Percentiles rank a stretch among this genome's conserved stretches.
phyloP scores from a whole-genome alignment of 2,888 invertebrate species.

The Ecliptopera silaceata region DNA sequence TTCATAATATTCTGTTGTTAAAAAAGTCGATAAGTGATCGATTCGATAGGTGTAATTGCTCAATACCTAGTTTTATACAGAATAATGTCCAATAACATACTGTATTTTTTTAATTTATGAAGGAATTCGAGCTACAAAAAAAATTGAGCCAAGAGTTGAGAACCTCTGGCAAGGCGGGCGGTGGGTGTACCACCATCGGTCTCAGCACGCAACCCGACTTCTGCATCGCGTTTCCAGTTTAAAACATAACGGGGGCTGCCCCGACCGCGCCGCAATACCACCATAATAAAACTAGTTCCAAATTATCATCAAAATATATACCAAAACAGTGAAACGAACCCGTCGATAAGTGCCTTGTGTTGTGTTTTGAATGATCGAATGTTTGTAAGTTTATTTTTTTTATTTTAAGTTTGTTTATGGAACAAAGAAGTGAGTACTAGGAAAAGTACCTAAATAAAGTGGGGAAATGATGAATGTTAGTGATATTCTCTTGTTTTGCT shows the following conservation, averaged over 20 bases:
- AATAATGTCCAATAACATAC: no score
- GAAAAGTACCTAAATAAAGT: no score
- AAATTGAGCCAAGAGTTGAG: slow-evolving; percentile 56
- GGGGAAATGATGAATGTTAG: no score
- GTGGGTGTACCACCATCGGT: slow-evolving; percentile 62
- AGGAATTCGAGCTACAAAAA: no score
- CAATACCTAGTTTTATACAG: no score
- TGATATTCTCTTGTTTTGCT: no score
- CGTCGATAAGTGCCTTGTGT: slow-evolving; percentile 38
- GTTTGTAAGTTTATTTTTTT: slow-evolving; percentile 32
- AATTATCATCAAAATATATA: slow-evolving; percentile 31
- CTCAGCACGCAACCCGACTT: slow-evolving; percentile 72
- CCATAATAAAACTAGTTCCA: slow-evolving; percentile 27
- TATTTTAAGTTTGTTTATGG: not conserved
- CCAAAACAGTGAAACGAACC: slow-evolving; percentile 24
- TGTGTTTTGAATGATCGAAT: slow-evolving; percentile 37
- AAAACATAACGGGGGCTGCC: slow-evolving; percentile 64
- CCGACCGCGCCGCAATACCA: slow-evolving; percentile 53
- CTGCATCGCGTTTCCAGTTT: slow-evolving; percentile 74
- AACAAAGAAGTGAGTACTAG: no score
- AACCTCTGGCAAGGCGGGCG: slow-evolving; percentile 59
- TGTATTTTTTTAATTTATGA: not conserved
- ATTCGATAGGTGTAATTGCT: no score
- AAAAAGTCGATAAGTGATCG: no score
- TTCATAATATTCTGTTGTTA: no score